Base-by-base conservation (phyloP, 2,888 invertebrate species). In the Gerosis bhagava region DNA sequence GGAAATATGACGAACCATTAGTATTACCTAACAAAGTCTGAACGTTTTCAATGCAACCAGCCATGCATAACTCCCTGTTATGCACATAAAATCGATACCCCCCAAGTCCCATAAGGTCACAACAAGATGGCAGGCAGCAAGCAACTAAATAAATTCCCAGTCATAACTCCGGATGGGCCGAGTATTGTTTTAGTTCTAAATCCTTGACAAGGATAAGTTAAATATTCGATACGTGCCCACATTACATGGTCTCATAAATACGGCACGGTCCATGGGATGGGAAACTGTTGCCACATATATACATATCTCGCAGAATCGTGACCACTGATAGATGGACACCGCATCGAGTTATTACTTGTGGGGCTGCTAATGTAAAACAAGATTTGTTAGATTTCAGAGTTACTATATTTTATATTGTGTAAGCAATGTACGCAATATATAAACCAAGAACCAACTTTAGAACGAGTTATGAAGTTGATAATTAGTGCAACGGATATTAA, bases 201-300 rank as follows among this genome's bases (percentile, higher is more conserved):
- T 46, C 40, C 47, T 40, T 47, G 47, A 47, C 47, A 47, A 28
- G 54, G 46, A 53, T 49, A 55, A 56, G 51, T 64, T 59, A 62
- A 63, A 62, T 63, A 65, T 63, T 59, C 65, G 57, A 55, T 57
- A 63, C 63, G 65, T 62, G 65, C 61, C 39, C 53, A 54, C 58
- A 65, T 63, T 63, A 61, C 58, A 53, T 52, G 47, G 56, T 53
- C 60, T 61, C 60, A 61, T 65, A 63, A 61, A 64, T 62, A 57
- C 48, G 25, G 21, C 36, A 15, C 49, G 51, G 45, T 37, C 39
- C 53, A 49, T 55, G 57, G 50, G 54, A 48, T 54, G 57, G 53
- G 56, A 58, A 56, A 47, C 5, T 46, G 44, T 25, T 24, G 45
- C 39, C 45, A 42, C 41, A 24, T 37, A 35, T 37, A 51, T 39